phyloP scores from a whole-genome alignment of 2,888 invertebrate species.

The Tachina fera region DNA sequence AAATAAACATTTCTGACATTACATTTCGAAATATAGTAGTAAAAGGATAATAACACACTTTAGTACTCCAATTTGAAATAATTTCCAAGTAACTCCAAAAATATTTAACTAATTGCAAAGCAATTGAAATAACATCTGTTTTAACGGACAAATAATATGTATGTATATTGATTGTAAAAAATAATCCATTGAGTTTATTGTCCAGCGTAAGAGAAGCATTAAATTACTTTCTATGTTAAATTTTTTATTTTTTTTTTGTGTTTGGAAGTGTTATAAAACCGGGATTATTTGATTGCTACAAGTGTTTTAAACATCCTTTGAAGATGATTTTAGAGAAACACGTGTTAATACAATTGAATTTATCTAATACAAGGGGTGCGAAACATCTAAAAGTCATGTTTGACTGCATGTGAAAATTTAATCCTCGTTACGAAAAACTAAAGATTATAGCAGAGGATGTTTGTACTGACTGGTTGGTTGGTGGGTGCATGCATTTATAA shows the following conservation, averaged over 20 bases:
- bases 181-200: constrained; percentile 29
- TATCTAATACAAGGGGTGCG: constrained; percentile 48
- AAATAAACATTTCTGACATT: constrained; percentile 1
- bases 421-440: constrained; percentile 38
- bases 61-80: not conserved
- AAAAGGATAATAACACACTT: constrained; percentile 15
- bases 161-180: not conserved
- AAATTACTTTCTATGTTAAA: constrained; percentile 77
- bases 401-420: constrained; percentile 45
- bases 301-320: constrained; percentile 61
- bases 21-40: constrained; percentile 13
- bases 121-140: constrained; percentile 75
- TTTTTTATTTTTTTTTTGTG: constrained; percentile 1
- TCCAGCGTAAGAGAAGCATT: constrained; percentile 77
- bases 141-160: constrained; percentile 9
- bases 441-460: constrained; percentile 74
- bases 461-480: constrained; percentile 80
- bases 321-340: constrained; percentile 68
- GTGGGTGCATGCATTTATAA: constrained; percentile 77
- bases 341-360: constrained; percentile 72
- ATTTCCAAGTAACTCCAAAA: constrained; percentile 55
- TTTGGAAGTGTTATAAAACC: constrained; percentile 64
- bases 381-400: constrained; percentile 39
- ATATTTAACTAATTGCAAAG: constrained; percentile 70
- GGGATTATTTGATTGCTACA: constrained; percentile 65